These are phyloP conservation scores for Helobdella robusta DNA, from an alignment of 2,888 invertebrate genomes.

Conservation along the genomic window DNA sequence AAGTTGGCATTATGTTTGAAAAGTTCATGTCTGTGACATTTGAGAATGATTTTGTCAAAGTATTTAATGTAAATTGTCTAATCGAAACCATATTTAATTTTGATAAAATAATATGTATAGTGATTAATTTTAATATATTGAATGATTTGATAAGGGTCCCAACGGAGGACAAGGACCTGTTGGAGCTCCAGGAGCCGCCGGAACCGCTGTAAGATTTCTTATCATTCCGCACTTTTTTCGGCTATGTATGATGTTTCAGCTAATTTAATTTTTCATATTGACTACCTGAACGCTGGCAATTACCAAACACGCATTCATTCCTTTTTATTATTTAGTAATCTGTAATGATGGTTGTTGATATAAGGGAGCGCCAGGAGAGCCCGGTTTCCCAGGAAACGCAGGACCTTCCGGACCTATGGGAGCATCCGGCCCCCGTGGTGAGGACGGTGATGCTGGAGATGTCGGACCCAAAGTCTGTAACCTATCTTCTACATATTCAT, in stretches of 20 bases:
- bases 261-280: too few relatives aligned
- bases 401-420: conserved; percentile 18
- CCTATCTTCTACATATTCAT: too few relatives aligned
- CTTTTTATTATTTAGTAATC: too few relatives aligned
- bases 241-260: too few relatives aligned
- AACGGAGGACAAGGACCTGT: background rate
- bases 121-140: background rate
- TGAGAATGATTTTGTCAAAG: too few relatives aligned
- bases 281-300: too few relatives aligned
- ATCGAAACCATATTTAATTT: too few relatives aligned
- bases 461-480: conserved; percentile 14
- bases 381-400: conserved; percentile 18
- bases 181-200: conserved; percentile 1
- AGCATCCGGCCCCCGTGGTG: conserved; percentile 13
- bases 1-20: background rate
- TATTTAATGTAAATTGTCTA: too few relatives aligned
- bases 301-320: too few relatives aligned
- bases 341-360: too few relatives aligned
- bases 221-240: too few relatives aligned
- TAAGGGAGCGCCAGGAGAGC: conserved; percentile 19
- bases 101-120: background rate
- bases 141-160: too few relatives aligned
- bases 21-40: background rate
- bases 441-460: conserved; percentile 12
- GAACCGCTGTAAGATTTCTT: background rate